These are phyloP conservation scores for Lysandra coridon DNA, from an alignment of 2,888 invertebrate species.

Conservation along the genomic window DNA sequence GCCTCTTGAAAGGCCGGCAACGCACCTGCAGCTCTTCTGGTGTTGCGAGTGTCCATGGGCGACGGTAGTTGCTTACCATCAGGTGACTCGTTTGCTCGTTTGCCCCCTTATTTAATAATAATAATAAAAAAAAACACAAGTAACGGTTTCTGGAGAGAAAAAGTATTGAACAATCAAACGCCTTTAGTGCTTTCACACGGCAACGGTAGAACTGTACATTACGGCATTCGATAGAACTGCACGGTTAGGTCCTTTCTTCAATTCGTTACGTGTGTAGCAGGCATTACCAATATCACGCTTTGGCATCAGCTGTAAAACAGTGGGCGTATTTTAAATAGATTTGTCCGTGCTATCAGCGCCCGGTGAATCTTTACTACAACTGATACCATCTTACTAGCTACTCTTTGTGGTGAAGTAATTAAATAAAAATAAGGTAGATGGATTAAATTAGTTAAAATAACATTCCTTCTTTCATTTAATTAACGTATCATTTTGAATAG, in stretches of 20 bases:
- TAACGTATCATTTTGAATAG: too few relatives aligned
- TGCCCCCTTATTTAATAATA: too few relatives aligned
- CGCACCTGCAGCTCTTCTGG: too few relatives aligned
- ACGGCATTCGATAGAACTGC: not conserved
- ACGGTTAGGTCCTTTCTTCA: not conserved
- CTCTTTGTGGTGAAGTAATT: constrained; percentile 4
- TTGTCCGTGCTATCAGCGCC: constrained; percentile 40
- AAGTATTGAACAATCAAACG: too few relatives aligned
- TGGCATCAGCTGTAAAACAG: constrained; percentile 41
- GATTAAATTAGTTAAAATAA: not conserved
- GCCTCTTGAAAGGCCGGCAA: too few relatives aligned
- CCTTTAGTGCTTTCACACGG: too few relatives aligned
- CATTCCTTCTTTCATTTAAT: not conserved
- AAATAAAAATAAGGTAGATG: not conserved
- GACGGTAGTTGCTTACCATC: too few relatives aligned
- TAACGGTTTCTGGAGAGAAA: too few relatives aligned
- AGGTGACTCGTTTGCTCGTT: too few relatives aligned
- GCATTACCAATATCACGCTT: constrained; percentile 36
- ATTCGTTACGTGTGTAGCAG: not conserved
- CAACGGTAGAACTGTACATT: not conserved
- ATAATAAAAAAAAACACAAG: too few relatives aligned
- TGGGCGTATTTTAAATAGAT: constrained; percentile 44
- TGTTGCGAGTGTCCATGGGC: too few relatives aligned
- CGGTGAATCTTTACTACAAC: constrained; percentile 38
- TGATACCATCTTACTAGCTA: constrained; percentile 7